Conservation (phyloP, 2,888 invertebrate genomes). For the Melanargia galathea region DNA sequence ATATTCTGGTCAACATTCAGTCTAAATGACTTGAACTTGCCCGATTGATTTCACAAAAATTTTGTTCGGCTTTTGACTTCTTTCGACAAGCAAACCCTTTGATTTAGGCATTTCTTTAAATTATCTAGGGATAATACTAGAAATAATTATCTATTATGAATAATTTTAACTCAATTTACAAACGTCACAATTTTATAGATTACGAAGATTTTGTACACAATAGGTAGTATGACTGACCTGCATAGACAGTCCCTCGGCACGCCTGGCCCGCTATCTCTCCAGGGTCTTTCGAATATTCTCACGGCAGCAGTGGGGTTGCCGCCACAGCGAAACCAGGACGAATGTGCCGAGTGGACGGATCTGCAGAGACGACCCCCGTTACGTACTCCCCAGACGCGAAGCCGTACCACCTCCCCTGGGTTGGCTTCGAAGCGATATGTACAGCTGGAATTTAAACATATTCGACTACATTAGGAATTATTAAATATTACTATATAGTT, state of each 20-base stretch:
- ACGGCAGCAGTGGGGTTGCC: slow-evolving; percentile 87
- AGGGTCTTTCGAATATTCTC: slow-evolving; percentile 89
- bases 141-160: no score
- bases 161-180: no score
- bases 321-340: slow-evolving; percentile 86
- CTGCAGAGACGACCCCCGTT: slow-evolving; percentile 83
- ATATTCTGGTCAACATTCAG: no score
- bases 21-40: no score
- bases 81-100: no score
- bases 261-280: slow-evolving; percentile 82
- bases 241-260: slow-evolving; percentile 91
- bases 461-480: neutral
- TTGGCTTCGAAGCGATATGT: slow-evolving; percentile 93
- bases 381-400: slow-evolving; percentile 88
- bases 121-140: no score
- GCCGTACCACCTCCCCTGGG: slow-evolving; percentile 89
- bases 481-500: neutral
- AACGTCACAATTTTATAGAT: no score
- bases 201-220: neutral
- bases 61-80: no score
- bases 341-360: slow-evolving; percentile 84
- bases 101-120: no score
- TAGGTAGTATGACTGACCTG: slow-evolving; percentile 73
- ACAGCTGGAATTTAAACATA: slow-evolving; percentile 82
- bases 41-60: no score